Percentiles rank a stretch among this genome's conserved stretches.
Evolutionary conservation across 2,888 invertebrate species (phyloP).

Genomic region (Hemaris fuciformis): DNA sequence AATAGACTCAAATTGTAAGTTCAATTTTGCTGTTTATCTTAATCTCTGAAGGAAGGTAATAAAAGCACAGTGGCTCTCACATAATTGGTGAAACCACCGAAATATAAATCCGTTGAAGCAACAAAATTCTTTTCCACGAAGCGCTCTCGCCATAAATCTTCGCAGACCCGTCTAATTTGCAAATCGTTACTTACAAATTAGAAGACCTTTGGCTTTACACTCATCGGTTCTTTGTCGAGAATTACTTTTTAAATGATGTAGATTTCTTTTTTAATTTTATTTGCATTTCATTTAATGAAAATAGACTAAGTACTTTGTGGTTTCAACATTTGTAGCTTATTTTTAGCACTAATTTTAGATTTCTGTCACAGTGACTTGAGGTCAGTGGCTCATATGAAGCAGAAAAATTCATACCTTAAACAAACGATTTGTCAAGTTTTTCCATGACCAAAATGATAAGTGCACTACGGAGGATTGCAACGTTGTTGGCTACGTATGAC

Average conservation of each 20-base stretch:
- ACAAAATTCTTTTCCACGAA: slow-evolving; percentile 20
- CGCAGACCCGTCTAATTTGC: slow-evolving; percentile 33
- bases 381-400: too few relatives aligned
- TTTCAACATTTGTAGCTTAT: too few relatives aligned
- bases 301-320: too few relatives aligned
- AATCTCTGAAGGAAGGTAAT: neutral
- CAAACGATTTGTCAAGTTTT: too few relatives aligned
- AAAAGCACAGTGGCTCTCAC: neutral
- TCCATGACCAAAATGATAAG: too few relatives aligned
- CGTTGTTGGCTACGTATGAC: too few relatives aligned
- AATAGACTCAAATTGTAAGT: too few relatives aligned
- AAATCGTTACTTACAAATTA: slow-evolving; percentile 37
- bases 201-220: slow-evolving; percentile 21
- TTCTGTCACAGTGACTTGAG: too few relatives aligned
- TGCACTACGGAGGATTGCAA: too few relatives aligned
- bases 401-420: too few relatives aligned
- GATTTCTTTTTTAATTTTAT: neutral
- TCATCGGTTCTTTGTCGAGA: slow-evolving; percentile 16
- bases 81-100: neutral
- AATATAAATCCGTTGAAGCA: slow-evolving; percentile 13
- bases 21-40: too few relatives aligned
- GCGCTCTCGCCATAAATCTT: slow-evolving; percentile 29
- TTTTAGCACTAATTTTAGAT: too few relatives aligned
- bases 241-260: slow-evolving; percentile 14
- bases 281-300: neutral